Base-by-base conservation (phyloP, 1,140 invertebrate genomes). In the Drosophila ananassae region DNA sequence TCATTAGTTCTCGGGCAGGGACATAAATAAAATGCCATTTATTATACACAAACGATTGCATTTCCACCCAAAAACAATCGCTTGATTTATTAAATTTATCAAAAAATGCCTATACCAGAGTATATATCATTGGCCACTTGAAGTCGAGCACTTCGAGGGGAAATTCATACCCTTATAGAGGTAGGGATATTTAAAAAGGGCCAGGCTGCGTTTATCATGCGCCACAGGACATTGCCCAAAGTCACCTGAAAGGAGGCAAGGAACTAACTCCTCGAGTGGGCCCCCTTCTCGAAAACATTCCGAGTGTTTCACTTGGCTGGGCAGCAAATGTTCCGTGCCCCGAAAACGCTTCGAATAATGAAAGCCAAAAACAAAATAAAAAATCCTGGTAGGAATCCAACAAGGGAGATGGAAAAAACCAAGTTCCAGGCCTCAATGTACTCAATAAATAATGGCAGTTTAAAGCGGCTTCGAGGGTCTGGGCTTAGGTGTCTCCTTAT, bases 31-130 rank as follows among this genome's bases (percentile, higher is more conserved):
- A 80, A 80, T 62, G 72, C 72, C 77, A 80, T 80, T 56, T 76
- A 80, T 80, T 80, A 72, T 80, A 69, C 25, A 80, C 72, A 80
- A 77, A 51, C 78, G 77, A 76, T 80, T 80, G 77, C 77, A 80
- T 66, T 80, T 69, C 25, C 39, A 59, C 32, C 8, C 39, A 13
- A 37, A 76, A 75, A 62, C 67, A 76, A 80, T 80, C 77, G 57
- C 52, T 63, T 80, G 78, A 80, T 81, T 81, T 81, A 81, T 81
- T 81, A 81, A 81, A 81, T 81, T 81, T 81, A 81, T 81, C 73
- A 48, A 13, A 44, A 58, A 57, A 59, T 61, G 47, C 22, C 24
- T 44, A 39, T 61, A 37, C 2, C 54, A 17, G 28, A 10, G 41
- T 50, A 66, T 54, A 57, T 56, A 48, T 46, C 39, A 67, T 17